Conservation (phyloP, 2,113 vertebrate species). For the Callaeas wilsoni region DNA sequence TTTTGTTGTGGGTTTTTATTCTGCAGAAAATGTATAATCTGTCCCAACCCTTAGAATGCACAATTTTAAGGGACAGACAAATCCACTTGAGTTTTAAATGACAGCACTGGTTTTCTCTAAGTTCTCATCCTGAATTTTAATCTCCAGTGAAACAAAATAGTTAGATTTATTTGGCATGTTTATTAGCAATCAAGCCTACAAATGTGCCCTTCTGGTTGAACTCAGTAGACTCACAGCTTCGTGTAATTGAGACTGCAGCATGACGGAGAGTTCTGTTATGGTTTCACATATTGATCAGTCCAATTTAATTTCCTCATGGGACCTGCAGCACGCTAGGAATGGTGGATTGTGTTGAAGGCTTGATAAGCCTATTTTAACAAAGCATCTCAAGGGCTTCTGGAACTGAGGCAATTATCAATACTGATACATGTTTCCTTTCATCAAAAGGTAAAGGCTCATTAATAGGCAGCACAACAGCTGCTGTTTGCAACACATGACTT, state of each 20-base stretch:
- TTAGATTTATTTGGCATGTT: not conserved
- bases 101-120: not conserved
- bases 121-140: not conserved
- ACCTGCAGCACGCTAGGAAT: not conserved
- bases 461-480: constrained; percentile 1
- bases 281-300: not conserved
- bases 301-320: constrained; percentile 19
- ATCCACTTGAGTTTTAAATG: not conserved
- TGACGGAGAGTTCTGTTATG: not conserved
- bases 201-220: constrained; percentile 25
- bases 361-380: constrained; percentile 13
- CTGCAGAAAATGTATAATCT: not conserved
- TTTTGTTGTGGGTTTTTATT: not conserved
- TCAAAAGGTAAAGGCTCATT: not conserved
- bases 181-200: not conserved
- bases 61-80: not conserved
- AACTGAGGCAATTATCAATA: constrained; percentile 4
- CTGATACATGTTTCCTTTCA: not conserved
- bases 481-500: not conserved
- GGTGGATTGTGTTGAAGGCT: not conserved
- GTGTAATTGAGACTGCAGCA: constrained; percentile 2
- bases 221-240: not conserved
- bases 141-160: not conserved
- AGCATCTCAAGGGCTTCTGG: constrained; percentile 11
- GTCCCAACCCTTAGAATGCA: not conserved